These are phyloP conservation scores for Psylliodes chrysocephalus DNA, from an alignment of 2,888 invertebrate genomes.

Conservation along the genomic window DNA sequence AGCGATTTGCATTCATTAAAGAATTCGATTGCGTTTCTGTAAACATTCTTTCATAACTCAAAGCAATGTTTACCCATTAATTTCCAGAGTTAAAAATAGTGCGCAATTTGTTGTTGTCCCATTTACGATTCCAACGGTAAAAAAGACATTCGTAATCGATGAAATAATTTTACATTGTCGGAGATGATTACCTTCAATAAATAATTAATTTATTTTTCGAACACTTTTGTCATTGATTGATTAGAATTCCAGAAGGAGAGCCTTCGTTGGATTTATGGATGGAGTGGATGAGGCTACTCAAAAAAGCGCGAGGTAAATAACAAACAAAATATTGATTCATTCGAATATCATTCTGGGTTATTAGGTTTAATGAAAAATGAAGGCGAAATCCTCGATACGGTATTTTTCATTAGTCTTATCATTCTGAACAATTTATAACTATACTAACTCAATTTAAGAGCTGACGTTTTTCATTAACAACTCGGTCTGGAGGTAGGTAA, in stretches of 20 bases:
- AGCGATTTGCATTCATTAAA: constrained; percentile 5
- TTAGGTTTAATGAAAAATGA: constrained; percentile 30
- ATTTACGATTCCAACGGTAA: not conserved
- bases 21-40: constrained; percentile 1
- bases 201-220: constrained; percentile 40
- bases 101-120: not conserved
- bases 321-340: constrained; percentile 26
- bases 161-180: constrained; percentile 37
- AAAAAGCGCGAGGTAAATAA: constrained; percentile 10
- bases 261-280: constrained; percentile 16
- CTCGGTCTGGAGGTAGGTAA: not conserved
- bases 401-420: constrained; percentile 30
- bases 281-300: not conserved
- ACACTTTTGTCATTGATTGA: constrained; percentile 42
- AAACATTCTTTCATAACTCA: constrained; percentile 10
- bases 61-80: constrained; percentile 4
- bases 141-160: constrained; percentile 28
- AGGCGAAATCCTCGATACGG: constrained; percentile 22
- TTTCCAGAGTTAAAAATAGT: constrained; percentile 1
- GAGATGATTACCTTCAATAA: constrained; percentile 40
- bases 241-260: constrained; percentile 31
- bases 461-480: constrained; percentile 32
- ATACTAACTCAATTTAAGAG: constrained; percentile 31
- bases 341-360: constrained; percentile 29
- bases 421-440: constrained; percentile 27